Conservation (phyloP, 2,113 vertebrate species). For the Ophiodon elongatus region DNA sequence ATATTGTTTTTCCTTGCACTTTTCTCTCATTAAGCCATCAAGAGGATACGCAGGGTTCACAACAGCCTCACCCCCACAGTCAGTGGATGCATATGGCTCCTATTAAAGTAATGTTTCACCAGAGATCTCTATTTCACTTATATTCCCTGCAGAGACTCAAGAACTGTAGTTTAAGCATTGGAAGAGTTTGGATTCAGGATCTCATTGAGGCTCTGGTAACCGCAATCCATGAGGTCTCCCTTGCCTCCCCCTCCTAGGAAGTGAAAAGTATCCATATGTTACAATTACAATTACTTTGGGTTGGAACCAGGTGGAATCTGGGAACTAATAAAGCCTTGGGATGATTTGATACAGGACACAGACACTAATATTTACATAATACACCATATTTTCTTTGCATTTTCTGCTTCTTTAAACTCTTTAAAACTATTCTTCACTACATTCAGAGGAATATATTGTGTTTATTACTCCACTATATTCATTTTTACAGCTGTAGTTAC, state of each 20-base stretch:
- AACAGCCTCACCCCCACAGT: constrained; percentile 55
- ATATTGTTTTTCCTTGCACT: constrained; percentile 65
- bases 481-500: background rate
- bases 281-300: constrained; percentile 37
- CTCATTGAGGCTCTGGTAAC: constrained; percentile 53
- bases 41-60: constrained; percentile 51
- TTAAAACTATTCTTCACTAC: background rate
- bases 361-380: constrained; percentile 48
- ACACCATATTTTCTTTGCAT: background rate
- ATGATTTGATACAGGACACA: constrained; percentile 27
- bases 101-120: constrained; percentile 77
- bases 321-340: background rate
- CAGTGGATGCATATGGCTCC: constrained; percentile 78
- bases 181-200: constrained; percentile 64
- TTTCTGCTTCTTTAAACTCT: background rate
- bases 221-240: constrained; percentile 43
- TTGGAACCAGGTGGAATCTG: constrained; percentile 34
- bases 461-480: background rate
- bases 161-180: constrained; percentile 64
- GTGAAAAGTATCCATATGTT: constrained; percentile 55
- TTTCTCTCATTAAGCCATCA: constrained; percentile 72
- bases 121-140: constrained; percentile 70
- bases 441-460: background rate
- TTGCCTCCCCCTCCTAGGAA: constrained; percentile 23
- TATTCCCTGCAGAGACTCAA: constrained; percentile 70